A percentile compares a stretch with the other conserved stretches of the same genome.
phyloP scores from a whole-genome alignment of 2,113 vertebrate species.

The Alligator mississippiensis region DNA sequence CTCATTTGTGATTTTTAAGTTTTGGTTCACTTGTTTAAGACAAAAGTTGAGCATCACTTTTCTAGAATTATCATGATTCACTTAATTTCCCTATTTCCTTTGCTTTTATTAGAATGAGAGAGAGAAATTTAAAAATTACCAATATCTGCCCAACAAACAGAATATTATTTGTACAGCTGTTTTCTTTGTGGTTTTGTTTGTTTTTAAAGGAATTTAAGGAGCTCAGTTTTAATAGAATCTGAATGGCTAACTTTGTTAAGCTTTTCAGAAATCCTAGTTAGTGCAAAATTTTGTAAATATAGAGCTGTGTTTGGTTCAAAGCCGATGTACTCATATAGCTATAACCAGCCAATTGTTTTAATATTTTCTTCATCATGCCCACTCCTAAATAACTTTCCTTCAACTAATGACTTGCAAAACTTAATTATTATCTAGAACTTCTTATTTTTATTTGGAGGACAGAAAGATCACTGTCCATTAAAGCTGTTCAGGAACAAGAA shows the following conservation, averaged over 20 bases:
- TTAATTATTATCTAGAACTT: neutral
- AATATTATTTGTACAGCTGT: too few relatives aligned
- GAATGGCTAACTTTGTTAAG: neutral
- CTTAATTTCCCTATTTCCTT: too few relatives aligned
- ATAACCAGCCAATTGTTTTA: neutral
- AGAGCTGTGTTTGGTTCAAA: neutral
- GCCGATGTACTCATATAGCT: neutral
- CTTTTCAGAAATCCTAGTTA: neutral
- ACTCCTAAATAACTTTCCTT: neutral
- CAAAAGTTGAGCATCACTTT: too few relatives aligned
- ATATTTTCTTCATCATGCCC: neutral
- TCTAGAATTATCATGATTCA: too few relatives aligned
- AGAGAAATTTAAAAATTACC: too few relatives aligned
- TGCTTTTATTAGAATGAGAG: too few relatives aligned
- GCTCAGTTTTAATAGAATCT: neutral
- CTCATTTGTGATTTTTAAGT: too few relatives aligned
- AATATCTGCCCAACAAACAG: too few relatives aligned
- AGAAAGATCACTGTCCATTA: neutral
- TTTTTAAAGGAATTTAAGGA: neutral
- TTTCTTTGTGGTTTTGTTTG: neutral
- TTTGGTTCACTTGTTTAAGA: too few relatives aligned
- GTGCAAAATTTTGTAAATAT: neutral
- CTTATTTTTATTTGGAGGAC: neutral
- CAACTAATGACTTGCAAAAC: neutral
- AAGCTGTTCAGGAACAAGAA: neutral